A percentile compares a stretch with the other conserved stretches of the same genome.
phyloP scores from a whole-genome alignment of 1,140 invertebrate species.

The Nautilus pompilius region DNA sequence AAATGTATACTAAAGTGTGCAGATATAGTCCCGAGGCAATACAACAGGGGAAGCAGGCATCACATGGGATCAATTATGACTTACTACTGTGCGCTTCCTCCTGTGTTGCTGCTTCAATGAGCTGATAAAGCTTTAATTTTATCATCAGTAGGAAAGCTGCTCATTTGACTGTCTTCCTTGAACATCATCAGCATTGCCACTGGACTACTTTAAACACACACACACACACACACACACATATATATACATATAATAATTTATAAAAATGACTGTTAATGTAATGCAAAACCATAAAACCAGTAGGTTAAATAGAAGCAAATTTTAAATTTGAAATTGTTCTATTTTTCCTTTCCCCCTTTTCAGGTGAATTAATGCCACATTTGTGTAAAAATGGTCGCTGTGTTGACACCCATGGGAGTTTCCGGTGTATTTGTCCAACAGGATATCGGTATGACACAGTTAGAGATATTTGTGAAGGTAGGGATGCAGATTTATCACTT shows the following conservation, averaged over 20 bases:
- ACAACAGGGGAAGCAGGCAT: too few species aligned
- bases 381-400: constrained; percentile 72
- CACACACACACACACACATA: background rate
- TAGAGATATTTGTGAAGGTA: constrained; percentile 50
- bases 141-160: too few species aligned
- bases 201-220: too few species aligned
- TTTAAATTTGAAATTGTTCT: background rate
- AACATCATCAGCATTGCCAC: too few species aligned
- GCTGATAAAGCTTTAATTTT: too few species aligned
- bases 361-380: constrained; percentile 66
- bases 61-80: too few species aligned
- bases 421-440: constrained; percentile 40
- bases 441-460: constrained; percentile 57
- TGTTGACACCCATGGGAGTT: constrained; percentile 77
- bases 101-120: too few species aligned
- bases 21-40: too few species aligned
- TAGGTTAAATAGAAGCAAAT: background rate
- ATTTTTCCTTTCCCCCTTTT: background rate
- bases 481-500: background rate
- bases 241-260: background rate
- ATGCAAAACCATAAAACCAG: background rate
- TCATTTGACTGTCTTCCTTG: too few species aligned
- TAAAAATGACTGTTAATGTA: background rate
- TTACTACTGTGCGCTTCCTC: too few species aligned
- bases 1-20: too few species aligned